Evolutionary conservation across 2,888 invertebrate species (phyloP).

Genomic region (Apoda limacodes): DNA sequence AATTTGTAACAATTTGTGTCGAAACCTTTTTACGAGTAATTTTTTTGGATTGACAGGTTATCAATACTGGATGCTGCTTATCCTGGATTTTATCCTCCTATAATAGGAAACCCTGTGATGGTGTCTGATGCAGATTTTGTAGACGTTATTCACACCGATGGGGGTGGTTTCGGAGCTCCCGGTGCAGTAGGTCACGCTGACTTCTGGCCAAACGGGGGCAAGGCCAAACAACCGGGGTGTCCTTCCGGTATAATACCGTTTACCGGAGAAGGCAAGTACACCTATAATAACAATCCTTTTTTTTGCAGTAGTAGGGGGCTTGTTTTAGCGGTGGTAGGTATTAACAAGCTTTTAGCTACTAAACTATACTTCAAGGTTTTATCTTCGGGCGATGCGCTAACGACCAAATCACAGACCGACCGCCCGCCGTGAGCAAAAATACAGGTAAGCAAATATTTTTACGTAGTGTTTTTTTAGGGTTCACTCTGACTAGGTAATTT

Average conservation of each 20-base stretch:
- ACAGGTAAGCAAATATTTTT: no score
- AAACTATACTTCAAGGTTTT: no score
- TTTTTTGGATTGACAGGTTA: no score
- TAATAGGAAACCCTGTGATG: conserved; percentile 29
- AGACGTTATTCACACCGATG: conserved; percentile 61
- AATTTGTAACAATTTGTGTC: no score
- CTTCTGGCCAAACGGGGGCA: conserved; percentile 62
- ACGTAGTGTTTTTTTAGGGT: no score
- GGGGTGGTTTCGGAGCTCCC: conserved; percentile 42
- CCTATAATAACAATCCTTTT: neutral
- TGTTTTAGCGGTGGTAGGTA: no score
- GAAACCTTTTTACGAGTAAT: no score
- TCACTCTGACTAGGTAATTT: no score
- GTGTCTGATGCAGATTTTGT: conserved; percentile 49
- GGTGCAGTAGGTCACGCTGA: conserved; percentile 38
- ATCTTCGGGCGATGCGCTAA: no score
- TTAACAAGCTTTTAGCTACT: no score
- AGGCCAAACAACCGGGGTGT: conserved; percentile 59
- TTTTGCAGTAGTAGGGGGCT: neutral
- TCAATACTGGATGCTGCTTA: conserved; percentile 60
- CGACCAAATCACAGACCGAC: no score
- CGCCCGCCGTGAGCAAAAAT: no score
- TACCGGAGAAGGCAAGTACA: conserved; percentile 31
- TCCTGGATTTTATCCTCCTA: conserved; percentile 43
- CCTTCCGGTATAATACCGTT: conserved; percentile 28